phyloP scores from a whole-genome alignment of 2,888 invertebrate genomes.

The Prenolepis imparis region DNA sequence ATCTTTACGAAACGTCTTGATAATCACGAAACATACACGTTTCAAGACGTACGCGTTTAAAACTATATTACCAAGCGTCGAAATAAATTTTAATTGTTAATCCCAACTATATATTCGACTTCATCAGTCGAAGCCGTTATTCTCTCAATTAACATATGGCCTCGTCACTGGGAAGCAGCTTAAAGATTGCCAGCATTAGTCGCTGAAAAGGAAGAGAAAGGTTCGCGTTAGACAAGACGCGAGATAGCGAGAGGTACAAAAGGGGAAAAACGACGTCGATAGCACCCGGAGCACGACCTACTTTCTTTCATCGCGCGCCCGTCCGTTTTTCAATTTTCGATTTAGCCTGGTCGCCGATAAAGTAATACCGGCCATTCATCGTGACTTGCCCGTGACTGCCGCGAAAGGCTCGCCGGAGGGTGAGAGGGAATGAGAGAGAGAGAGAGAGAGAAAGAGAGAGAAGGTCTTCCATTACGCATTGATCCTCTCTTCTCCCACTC shows the following conservation, averaged over 20 bases:
- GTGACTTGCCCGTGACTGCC: slow-evolving; percentile 53
- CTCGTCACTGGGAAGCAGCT: slow-evolving; percentile 33
- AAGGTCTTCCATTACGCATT: slow-evolving; percentile 71
- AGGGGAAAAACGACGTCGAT: slow-evolving; percentile 45
- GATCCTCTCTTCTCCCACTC: slow-evolving; percentile 57
- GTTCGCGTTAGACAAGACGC: slow-evolving; percentile 39
- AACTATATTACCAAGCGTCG: background rate
- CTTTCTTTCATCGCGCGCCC: slow-evolving; percentile 62
- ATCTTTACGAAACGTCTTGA: background rate
- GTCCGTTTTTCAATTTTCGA: slow-evolving; percentile 76
- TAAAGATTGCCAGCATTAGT: slow-evolving; percentile 33
- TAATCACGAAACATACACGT: background rate
- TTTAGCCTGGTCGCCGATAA: slow-evolving; percentile 68
- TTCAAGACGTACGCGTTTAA: background rate
- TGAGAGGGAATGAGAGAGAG: slow-evolving; percentile 4
- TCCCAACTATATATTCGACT: background rate
- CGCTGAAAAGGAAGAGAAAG: slow-evolving; percentile 48
- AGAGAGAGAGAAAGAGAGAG: too few species aligned
- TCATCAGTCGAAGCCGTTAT: background rate
- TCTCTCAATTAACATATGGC: slow-evolving; percentile 45
- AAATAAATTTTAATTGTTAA: slow-evolving; percentile 14
- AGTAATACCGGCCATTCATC: slow-evolving; percentile 74
- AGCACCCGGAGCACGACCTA: slow-evolving; percentile 63
- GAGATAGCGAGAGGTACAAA: slow-evolving; percentile 46
- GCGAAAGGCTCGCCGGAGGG: slow-evolving; percentile 36